A percentile compares a stretch with the other conserved stretches of the same genome.
These are phyloP conservation scores for Callorhinus ursinus DNA, from an alignment of 2,113 vertebrate genomes.

Conservation along the genomic window DNA sequence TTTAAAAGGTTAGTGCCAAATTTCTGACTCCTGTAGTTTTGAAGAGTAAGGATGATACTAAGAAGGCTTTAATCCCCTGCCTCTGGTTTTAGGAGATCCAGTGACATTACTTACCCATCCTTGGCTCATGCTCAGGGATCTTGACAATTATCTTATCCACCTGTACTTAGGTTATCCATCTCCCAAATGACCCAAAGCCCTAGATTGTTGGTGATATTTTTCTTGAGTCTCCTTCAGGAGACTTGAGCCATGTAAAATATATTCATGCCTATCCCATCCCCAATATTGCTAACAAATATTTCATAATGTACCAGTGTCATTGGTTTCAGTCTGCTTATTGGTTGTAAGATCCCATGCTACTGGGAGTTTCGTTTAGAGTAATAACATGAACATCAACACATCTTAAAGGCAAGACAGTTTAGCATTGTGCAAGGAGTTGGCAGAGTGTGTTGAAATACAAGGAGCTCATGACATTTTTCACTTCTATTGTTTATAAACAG, in stretches of 20 bases:
- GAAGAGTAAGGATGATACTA: background rate
- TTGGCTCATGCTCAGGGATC: background rate
- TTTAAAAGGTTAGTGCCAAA: background rate
- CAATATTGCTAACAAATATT: background rate
- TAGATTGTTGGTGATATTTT: background rate
- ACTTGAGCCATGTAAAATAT: background rate
- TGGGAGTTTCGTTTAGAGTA: background rate
- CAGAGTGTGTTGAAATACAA: background rate
- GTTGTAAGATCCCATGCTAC: background rate
- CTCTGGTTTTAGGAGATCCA: background rate
- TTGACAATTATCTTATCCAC: background rate
- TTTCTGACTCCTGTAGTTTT: background rate
- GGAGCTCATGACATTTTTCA: background rate
- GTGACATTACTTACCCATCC: accelerated
- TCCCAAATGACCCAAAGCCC: background rate
- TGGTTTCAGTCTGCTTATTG: background rate
- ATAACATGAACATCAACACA: background rate
- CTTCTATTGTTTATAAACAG: background rate
- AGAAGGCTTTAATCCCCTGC: background rate
- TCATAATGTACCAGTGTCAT: background rate
- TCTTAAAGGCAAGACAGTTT: background rate
- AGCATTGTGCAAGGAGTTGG: background rate
- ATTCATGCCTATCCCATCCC: accelerated
- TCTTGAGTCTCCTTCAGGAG: background rate
- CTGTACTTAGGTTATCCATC: background rate